These are phyloP conservation scores for Lithophane ornitopus DNA, from an alignment of 2,888 invertebrate genomes.

Conservation along the genomic window DNA sequence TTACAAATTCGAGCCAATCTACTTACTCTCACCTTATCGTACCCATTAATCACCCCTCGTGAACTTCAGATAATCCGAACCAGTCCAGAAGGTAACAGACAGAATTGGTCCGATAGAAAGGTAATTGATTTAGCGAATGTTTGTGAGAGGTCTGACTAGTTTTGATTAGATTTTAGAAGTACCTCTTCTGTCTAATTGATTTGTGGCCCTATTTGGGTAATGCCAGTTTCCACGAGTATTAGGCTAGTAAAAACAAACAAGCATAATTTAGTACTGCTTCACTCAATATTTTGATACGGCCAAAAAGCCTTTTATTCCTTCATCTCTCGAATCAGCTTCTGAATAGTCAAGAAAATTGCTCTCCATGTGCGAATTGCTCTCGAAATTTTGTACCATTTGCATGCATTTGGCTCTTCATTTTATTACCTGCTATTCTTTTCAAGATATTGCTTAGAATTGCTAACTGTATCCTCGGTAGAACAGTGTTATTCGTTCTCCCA, in stretches of 20 bases:
- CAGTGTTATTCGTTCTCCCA: background rate
- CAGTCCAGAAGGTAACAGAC: background rate
- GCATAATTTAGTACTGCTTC: background rate
- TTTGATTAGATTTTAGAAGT: slow-evolving; percentile 15
- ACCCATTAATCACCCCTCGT: slow-evolving; percentile 44
- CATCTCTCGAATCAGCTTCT: background rate
- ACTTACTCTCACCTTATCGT: slow-evolving; percentile 42
- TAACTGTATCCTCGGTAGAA: slow-evolving; percentile 1
- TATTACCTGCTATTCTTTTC: slow-evolving; percentile 16
- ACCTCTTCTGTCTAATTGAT: background rate
- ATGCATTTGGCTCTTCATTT: slow-evolving; percentile 16
- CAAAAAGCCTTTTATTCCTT: background rate
- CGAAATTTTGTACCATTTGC: slow-evolving; percentile 8
- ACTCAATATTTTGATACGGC: background rate
- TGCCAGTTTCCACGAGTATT: background rate
- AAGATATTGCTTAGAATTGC: slow-evolving; percentile 23
- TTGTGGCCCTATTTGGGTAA: background rate
- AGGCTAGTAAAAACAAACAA: background rate
- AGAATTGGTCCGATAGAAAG: slow-evolving; percentile 14
- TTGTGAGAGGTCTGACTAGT: background rate
- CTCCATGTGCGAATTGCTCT: slow-evolving; percentile 13
- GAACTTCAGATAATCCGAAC: slow-evolving; percentile 28
- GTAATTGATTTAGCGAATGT: slow-evolving; percentile 15
- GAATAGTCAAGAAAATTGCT: slow-evolving; percentile 16
- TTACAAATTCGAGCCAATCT: background rate